Evolutionary conservation across 2,113 vertebrate species (phyloP), one percentile per base, ranked within the genome.

Genomic region (Carettochelys insculpta): DNA sequence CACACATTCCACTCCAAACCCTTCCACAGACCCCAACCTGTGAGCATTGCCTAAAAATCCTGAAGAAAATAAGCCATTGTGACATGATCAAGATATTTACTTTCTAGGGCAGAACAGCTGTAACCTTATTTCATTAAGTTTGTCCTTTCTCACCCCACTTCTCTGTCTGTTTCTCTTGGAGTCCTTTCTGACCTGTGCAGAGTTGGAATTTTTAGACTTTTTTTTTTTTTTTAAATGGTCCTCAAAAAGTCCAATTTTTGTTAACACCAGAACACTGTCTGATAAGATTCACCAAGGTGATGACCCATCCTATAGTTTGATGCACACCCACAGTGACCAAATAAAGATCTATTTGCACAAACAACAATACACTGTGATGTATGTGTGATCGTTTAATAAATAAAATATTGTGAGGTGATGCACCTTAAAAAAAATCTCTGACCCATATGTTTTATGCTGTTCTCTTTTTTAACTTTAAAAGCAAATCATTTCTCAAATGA

Each of bases 51-150:
- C 11, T 73, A 43, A 41, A 71, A 16, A 73, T 43, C 45, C 17
- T 56, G 0, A 41, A 85, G 65, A 27, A 92, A 86, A 43, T 24
- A 79, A 10, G 45, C 3, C 10, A 5, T 82, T 84, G 52, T 19
- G n/a, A 24, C 9, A 65, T 2, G 41, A 52, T 19, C 50, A 8
- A 1, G 3, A 1, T 2, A 27, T 38, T 22, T 41, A 68, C 68
- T 20, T 61, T 27, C 50, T 73, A 12, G 12, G 25, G 12, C 7
- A 24, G 34, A 83, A 8, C 1, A 48, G 13, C 47, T 50, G 81
- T 54, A 12, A 24, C 34, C 11, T 7, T n/a, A 65, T 48, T 88
- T 31, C n/a, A 86, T 77, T 13, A 41, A 6, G 27, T 54, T 83
- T 82, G 81, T 19, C n/a, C 22, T 43, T 34, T n/a, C 38, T 56